A percentile compares a stretch with the other conserved stretches of the same genome.
Conservation (phyloP, 2,113 vertebrate genomes). For the Sula dactylatra region DNA sequence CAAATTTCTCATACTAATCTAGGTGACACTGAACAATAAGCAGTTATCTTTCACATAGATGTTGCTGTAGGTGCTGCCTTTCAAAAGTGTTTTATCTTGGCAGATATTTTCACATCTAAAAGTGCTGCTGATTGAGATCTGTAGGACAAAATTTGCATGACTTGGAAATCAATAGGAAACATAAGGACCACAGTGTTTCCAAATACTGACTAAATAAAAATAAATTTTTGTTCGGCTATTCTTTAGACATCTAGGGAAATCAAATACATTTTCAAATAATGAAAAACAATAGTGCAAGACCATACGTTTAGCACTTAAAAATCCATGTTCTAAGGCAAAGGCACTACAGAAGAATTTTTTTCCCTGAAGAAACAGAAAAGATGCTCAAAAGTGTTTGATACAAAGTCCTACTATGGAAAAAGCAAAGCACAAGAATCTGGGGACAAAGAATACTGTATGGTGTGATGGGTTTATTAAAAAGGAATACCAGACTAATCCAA, state of each 20-base stretch:
- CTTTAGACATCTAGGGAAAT: neutral
- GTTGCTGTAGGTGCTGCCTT: neutral
- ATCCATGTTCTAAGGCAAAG: neutral
- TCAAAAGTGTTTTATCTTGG: neutral
- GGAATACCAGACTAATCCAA: neutral
- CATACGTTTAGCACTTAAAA: neutral
- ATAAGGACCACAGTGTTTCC: neutral
- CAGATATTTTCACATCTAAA: neutral
- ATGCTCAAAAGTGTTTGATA: neutral
- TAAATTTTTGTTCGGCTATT: neutral
- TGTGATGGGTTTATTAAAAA: neutral
- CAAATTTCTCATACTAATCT: neutral
- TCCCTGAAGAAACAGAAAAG: neutral
- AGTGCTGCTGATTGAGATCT: neutral
- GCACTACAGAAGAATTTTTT: neutral
- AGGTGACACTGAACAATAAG: neutral
- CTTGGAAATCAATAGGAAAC: neutral
- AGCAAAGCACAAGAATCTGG: neutral
- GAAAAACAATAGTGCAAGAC: neutral
- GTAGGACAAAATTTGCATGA: neutral
- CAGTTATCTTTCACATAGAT: neutral
- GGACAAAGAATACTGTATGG: neutral
- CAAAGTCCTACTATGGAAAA: neutral
- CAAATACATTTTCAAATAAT: neutral
- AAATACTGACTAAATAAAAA: neutral